phyloP scores from a whole-genome alignment of 2,888 invertebrate genomes.

The Ormia ochracea region DNA sequence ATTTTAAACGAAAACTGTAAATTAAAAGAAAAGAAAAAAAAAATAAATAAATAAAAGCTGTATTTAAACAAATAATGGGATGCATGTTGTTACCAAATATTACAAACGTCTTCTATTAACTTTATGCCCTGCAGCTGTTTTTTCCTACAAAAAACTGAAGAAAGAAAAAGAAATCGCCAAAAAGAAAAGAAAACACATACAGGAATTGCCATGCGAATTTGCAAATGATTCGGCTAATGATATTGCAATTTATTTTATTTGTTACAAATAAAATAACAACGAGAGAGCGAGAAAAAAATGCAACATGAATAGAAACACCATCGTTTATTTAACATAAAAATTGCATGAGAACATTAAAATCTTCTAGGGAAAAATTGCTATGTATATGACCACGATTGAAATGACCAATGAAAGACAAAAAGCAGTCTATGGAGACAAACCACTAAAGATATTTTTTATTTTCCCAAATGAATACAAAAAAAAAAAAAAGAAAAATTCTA shows the following conservation, averaged over 20 bases:
- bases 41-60: constrained; percentile 39
- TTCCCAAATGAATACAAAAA: not conserved
- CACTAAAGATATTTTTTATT: not conserved
- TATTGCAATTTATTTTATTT: constrained; percentile 62
- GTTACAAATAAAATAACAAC: constrained; percentile 47
- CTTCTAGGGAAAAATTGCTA: not conserved
- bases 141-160: not conserved
- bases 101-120: constrained; percentile 36
- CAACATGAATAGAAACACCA: constrained; percentile 30
- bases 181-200: not conserved
- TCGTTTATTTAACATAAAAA: constrained; percentile 51
- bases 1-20: constrained; percentile 39
- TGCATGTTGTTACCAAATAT: constrained; percentile 21
- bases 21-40: not conserved
- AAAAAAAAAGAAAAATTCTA: too few species aligned
- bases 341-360: constrained; percentile 44
- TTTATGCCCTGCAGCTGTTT: constrained; percentile 56
- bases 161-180: not conserved
- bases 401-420: constrained; percentile 46
- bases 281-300: not conserved
- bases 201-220: constrained; percentile 52
- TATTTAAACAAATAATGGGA: constrained; percentile 24
- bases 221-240: constrained; percentile 61
- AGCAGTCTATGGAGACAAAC: constrained; percentile 46
- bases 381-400: constrained; percentile 24